Evolutionary conservation across 1,140 invertebrate species (phyloP).

Genomic region (Aphidius ervi): DNA sequence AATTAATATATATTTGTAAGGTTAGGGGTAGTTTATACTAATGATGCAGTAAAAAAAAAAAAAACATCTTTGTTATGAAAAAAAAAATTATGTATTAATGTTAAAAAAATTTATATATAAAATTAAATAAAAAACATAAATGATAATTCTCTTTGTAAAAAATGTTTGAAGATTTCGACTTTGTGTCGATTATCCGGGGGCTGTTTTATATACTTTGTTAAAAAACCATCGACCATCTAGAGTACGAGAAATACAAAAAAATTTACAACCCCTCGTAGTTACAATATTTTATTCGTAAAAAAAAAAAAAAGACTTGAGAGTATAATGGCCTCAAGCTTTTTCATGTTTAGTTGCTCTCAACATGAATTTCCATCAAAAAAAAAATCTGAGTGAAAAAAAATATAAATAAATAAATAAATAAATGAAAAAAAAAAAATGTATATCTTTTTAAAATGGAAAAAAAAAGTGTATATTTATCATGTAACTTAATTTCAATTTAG

Average conservation of each 20-base stretch:
- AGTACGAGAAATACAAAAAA: no score
- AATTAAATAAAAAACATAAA: not conserved
- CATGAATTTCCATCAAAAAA: constrained; percentile 7
- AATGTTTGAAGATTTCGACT: constrained; percentile 1
- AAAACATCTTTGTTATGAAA: constrained; percentile 1
- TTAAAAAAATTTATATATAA: not conserved
- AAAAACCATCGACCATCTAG: constrained; percentile 1
- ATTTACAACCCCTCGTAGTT: not conserved
- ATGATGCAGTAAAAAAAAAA: no score
- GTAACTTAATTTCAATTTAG: not conserved
- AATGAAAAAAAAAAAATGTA: not conserved
- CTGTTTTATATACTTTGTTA: constrained; percentile 9
- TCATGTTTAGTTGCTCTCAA: constrained; percentile 2
- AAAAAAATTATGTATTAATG: not conserved
- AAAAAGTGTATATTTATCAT: not conserved
- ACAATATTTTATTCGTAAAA: not conserved
- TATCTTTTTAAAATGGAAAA: not conserved
- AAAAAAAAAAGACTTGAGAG: not conserved
- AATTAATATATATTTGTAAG: no score
- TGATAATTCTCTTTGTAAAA: not conserved
- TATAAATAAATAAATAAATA: not conserved
- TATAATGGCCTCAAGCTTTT: constrained; percentile 10
- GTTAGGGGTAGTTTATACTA: no score
- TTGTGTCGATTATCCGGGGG: constrained; percentile 12
- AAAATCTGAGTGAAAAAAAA: not conserved